Conservation (phyloP, 1,140 invertebrate genomes). For the Pachyrhynchus sulphureomaculatus region DNA sequence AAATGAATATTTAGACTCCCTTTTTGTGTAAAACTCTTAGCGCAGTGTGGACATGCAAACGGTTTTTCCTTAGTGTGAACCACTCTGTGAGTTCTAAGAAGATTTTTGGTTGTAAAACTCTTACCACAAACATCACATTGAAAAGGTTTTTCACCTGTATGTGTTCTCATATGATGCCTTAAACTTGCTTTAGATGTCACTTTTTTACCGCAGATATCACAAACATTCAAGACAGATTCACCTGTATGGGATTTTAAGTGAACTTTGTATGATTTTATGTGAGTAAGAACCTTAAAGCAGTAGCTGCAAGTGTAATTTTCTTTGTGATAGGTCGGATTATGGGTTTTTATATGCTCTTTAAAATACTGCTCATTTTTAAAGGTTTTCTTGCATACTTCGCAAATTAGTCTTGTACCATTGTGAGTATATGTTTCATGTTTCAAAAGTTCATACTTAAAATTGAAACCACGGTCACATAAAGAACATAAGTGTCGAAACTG, state of each 20-base stretch:
- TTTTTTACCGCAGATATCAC: slow-evolving; percentile 56
- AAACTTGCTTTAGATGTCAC: slow-evolving; percentile 34
- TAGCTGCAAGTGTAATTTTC: slow-evolving; percentile 20
- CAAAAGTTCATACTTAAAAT: slow-evolving; percentile 2
- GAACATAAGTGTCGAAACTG: slow-evolving; percentile 13
- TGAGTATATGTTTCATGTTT: slow-evolving; percentile 20
- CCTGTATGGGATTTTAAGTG: slow-evolving; percentile 24
- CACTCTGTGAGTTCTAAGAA: slow-evolving; percentile 57
- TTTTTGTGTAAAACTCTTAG: slow-evolving; percentile 43
- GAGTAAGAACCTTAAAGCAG: slow-evolving; percentile 28
- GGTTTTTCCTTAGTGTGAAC: slow-evolving; percentile 52
- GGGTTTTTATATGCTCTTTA: slow-evolving; percentile 31
- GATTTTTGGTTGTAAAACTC: slow-evolving; percentile 55
- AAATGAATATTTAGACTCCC: slow-evolving; percentile 57
- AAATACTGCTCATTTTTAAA: slow-evolving; percentile 36
- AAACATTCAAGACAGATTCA: slow-evolving; percentile 43
- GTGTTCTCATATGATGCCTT: slow-evolving; percentile 62
- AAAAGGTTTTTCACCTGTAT: slow-evolving; percentile 72
- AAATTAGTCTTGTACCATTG: slow-evolving; percentile 22
- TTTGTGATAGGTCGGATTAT: slow-evolving; percentile 29
- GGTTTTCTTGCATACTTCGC: slow-evolving; percentile 35
- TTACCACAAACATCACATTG: slow-evolving; percentile 68
- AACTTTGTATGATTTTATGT: slow-evolving; percentile 24
- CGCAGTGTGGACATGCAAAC: slow-evolving; percentile 45
- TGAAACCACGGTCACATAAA: slow-evolving; percentile 20